These are phyloP conservation scores for Papilio aristodemus DNA, from an alignment of 1,140 invertebrate species.

Conservation along the genomic window DNA sequence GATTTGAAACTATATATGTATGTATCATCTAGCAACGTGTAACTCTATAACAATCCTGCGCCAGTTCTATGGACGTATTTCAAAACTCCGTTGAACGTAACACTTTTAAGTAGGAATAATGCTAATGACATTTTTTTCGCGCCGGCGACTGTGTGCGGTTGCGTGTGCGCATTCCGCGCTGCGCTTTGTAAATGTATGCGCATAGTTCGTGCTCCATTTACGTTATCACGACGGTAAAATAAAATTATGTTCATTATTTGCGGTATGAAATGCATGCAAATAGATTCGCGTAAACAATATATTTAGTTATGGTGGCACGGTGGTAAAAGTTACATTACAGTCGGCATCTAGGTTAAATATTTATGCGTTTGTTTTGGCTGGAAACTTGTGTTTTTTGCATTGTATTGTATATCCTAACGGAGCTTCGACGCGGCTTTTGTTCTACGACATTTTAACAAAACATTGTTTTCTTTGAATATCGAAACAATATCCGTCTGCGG, in stretches of 20 bases:
- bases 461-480: slow-evolving; percentile 29
- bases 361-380: slow-evolving; percentile 11
- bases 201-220: slow-evolving; percentile 71
- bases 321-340: slow-evolving; percentile 7
- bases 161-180: slow-evolving; percentile 65
- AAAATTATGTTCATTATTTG: slow-evolving; percentile 57
- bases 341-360: slow-evolving; percentile 17
- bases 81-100: slow-evolving; percentile 47
- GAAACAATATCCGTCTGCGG: slow-evolving; percentile 24
- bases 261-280: slow-evolving; percentile 42
- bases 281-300: slow-evolving; percentile 35
- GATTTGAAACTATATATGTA: neutral
- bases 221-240: slow-evolving; percentile 69
- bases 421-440: slow-evolving; percentile 1
- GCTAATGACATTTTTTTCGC: slow-evolving; percentile 71
- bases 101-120: slow-evolving; percentile 47
- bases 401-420: slow-evolving; percentile 1
- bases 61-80: slow-evolving; percentile 42
- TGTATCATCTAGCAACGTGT: neutral
- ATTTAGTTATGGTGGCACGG: slow-evolving; percentile 17
- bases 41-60: slow-evolving; percentile 4
- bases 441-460: slow-evolving; percentile 15
- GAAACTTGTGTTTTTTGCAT: neutral
- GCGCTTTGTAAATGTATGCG: slow-evolving; percentile 61
- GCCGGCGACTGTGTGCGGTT: slow-evolving; percentile 54